Evolutionary conservation across 2,113 vertebrate species (phyloP).

Genomic region (Agapornis roseicollis): DNA sequence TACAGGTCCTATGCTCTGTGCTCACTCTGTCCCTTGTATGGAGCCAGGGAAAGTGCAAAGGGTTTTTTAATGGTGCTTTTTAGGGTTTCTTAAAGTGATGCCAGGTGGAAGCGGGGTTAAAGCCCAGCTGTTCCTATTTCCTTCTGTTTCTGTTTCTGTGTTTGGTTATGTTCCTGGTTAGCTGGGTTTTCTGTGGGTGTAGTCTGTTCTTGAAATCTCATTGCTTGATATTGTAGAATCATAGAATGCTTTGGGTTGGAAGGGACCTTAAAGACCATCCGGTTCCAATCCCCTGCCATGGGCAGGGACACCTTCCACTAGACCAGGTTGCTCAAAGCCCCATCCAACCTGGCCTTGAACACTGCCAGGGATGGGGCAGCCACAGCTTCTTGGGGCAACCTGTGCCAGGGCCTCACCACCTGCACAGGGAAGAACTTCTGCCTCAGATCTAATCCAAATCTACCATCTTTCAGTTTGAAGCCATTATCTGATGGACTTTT

Average conservation of each 20-base stretch:
- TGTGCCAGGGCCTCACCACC: too few relatives aligned
- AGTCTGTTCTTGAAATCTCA: neutral
- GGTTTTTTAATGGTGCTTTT: neutral
- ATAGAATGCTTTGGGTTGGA: neutral
- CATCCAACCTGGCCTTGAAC: too few relatives aligned
- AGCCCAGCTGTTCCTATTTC: neutral
- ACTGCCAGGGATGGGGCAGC: too few relatives aligned
- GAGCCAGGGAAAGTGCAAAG: neutral
- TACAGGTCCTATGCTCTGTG: neutral
- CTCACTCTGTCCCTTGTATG: neutral
- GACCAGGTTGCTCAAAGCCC: too few relatives aligned
- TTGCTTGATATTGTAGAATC: neutral
- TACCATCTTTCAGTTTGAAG: neutral
- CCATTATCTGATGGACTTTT: neutral
- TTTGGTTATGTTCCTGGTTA: neutral
- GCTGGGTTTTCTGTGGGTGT: neutral
- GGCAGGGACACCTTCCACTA: too few relatives aligned
- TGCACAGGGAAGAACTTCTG: neutral
- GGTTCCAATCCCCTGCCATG: neutral
- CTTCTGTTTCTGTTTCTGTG: neutral
- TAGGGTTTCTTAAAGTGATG: neutral
- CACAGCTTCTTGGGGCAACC: too few relatives aligned
- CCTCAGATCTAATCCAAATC: neutral
- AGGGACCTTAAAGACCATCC: neutral
- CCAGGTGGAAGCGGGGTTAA: neutral